These are phyloP conservation scores for Polypedilum vanderplanki DNA, from an alignment of 1,140 invertebrate species.

Conservation along the genomic window DNA sequence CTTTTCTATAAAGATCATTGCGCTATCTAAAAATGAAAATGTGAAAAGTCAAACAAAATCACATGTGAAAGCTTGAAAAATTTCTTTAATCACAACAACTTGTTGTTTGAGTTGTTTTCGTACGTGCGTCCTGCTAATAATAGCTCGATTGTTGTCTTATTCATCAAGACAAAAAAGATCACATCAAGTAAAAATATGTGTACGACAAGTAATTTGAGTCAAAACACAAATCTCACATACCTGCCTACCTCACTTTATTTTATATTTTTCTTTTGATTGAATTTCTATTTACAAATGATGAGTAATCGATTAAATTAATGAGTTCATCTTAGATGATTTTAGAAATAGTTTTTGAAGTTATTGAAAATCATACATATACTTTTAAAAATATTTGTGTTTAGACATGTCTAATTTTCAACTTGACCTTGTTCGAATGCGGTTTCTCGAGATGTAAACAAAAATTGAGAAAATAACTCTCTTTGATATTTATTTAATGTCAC, in stretches of 20 bases:
- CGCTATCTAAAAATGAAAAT: not conserved
- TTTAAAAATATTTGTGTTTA: not conserved
- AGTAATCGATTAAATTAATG: no score
- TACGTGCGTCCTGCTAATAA: not conserved
- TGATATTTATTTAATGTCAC: no score
- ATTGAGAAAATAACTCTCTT: not conserved
- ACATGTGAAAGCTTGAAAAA: not conserved
- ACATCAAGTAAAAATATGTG: no score
- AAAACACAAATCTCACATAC: no score
- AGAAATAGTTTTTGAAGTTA: no score
- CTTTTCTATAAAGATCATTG: not conserved
- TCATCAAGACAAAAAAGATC: not conserved
- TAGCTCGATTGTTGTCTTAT: constrained; percentile 6
- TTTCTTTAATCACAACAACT: not conserved
- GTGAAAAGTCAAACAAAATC: not conserved
- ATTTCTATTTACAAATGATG: no score
- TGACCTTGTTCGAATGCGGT: not conserved
- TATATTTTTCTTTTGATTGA: no score
- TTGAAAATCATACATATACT: no score
- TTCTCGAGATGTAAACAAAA: not conserved
- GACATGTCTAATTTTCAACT: not conserved
- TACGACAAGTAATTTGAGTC: no score
- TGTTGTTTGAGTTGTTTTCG: not conserved
- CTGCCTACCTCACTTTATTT: no score
- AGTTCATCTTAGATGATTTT: no score